Percentiles rank a stretch among this genome's conserved stretches.
phyloP scores from a whole-genome alignment of 2,888 invertebrate species.

The Teleogryllus oceanicus region DNA sequence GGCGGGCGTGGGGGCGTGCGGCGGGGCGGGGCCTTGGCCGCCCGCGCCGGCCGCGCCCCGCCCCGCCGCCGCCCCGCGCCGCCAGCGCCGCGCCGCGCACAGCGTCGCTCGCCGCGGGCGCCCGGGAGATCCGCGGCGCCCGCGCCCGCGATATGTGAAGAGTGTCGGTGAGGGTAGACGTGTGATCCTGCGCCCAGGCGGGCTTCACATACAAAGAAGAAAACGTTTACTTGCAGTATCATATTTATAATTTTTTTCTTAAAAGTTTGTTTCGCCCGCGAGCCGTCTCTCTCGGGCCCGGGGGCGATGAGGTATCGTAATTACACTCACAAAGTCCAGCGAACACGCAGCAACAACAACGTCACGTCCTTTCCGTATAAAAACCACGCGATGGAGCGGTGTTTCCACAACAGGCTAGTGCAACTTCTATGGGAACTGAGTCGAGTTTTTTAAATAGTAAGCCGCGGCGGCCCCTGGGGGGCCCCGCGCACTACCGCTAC shows the following conservation, averaged over 20 bases:
- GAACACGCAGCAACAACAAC: neutral
- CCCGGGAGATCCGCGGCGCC: too few relatives aligned
- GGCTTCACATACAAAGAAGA: conserved; percentile 7
- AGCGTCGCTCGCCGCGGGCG: too few relatives aligned
- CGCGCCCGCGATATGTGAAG: neutral
- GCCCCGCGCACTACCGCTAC: neutral
- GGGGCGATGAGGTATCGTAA: conserved; percentile 7
- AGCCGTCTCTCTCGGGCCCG: neutral
- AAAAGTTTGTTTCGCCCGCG: neutral
- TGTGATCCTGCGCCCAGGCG: neutral
- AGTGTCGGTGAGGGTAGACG: neutral
- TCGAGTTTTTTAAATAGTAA: too few relatives aligned
- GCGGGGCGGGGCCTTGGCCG: neutral
- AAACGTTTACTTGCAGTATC: neutral
- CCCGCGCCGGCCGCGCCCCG: conserved; percentile 32
- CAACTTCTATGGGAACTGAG: too few relatives aligned
- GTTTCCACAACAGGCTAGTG: neutral
- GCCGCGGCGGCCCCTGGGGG: too few relatives aligned
- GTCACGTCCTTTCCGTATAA: neutral
- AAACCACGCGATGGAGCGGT: neutral
- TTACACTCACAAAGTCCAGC: conserved; percentile 3
- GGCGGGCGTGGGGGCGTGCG: neutral
- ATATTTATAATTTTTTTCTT: conserved; percentile 7
- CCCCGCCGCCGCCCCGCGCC: conserved; percentile 25
- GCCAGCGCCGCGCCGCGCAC: too few relatives aligned